Conservation (phyloP, 2,113 vertebrate species). For the Gorilla gorilla region DNA sequence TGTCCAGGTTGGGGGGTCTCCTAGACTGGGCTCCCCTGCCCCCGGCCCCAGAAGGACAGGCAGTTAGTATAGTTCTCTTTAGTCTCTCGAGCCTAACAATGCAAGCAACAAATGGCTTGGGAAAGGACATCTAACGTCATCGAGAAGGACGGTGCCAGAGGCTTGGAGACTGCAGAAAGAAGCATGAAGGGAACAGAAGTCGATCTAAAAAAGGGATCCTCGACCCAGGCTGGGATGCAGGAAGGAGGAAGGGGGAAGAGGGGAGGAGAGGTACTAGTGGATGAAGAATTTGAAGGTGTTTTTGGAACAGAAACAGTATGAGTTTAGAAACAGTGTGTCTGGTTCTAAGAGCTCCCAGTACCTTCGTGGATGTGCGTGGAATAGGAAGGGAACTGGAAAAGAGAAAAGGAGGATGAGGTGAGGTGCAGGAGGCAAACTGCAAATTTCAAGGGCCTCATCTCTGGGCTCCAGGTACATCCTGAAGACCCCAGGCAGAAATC, state of each 20-base stretch:
- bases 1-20: background rate
- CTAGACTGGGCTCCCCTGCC: background rate
- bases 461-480: background rate
- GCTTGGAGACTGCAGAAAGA: background rate
- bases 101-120: background rate
- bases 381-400: background rate
- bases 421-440: background rate
- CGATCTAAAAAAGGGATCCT: background rate
- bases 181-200: background rate
- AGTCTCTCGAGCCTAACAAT: background rate
- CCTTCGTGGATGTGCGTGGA: background rate
- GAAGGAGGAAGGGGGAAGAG: background rate
- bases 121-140: background rate
- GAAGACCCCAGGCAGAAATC: background rate
- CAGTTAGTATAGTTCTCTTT: background rate
- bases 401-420: background rate
- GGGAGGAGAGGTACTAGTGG: background rate
- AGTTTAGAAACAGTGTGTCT: background rate
- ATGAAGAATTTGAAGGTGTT: background rate
- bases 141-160: background rate
- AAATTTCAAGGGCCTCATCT: background rate
- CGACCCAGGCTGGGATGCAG: background rate
- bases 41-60: background rate
- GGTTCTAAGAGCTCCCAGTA: background rate
- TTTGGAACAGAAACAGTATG: background rate